Evolutionary conservation across 2,888 invertebrate genomes (phyloP).

Genomic region (Pemphredon lugubris): DNA sequence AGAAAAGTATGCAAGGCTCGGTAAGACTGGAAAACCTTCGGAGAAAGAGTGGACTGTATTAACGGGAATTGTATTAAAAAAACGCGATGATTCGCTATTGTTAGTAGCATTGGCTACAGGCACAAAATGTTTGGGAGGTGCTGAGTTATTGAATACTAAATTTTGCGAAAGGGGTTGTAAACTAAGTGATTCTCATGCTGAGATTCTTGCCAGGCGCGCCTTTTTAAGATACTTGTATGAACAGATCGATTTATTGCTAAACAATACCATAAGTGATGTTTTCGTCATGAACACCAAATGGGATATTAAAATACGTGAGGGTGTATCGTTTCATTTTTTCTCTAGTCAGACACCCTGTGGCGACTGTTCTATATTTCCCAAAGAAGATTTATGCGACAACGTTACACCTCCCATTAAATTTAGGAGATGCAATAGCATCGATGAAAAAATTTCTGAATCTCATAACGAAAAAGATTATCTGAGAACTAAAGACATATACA

Average conservation of each 20-base stretch:
- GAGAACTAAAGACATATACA: conserved; percentile 77
- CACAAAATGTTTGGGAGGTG: conserved; percentile 93
- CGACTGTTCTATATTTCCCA: conserved; percentile 93
- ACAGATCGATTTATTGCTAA: conserved; percentile 82
- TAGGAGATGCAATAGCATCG: conserved; percentile 51
- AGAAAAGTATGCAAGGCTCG: conserved; percentile 84
- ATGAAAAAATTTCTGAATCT: conserved; percentile 9
- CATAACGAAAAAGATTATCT: conserved; percentile 15
- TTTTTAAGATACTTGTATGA: conserved; percentile 90
- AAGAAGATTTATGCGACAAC: conserved; percentile 74
- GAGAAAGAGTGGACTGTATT: conserved; percentile 92
- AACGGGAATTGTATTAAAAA: conserved; percentile 86
- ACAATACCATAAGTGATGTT: conserved; percentile 72
- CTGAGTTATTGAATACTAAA: conserved; percentile 79
- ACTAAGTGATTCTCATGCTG: conserved; percentile 96
- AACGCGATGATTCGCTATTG: conserved; percentile 76
- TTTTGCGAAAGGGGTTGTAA: conserved; percentile 86
- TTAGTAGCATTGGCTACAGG: conserved; percentile 94
- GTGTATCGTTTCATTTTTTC: conserved; percentile 90
- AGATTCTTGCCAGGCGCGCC: conserved; percentile 91
- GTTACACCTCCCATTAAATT: conserved; percentile 59
- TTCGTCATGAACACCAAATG: conserved; percentile 74
- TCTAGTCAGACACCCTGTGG: conserved; percentile 96
- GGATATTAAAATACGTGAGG: conserved; percentile 83
- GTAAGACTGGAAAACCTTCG: conserved; percentile 91